Evolutionary conservation across 2,888 invertebrate genomes (phyloP), one percentile per base, ranked within the genome.

Genomic region (Muschampia plurimacula): DNA sequence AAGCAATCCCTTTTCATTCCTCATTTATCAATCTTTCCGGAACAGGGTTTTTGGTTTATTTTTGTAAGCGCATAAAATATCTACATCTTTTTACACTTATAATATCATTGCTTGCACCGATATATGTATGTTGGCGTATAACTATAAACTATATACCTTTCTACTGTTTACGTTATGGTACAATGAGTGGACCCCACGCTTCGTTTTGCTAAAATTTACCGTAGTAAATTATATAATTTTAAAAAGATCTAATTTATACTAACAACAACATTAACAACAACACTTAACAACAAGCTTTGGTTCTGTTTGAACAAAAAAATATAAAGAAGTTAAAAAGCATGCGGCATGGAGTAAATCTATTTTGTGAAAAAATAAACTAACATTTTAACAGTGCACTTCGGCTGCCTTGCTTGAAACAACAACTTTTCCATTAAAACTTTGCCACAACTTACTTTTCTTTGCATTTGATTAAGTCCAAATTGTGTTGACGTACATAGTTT

Each of bases 371-470:
- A 82, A 67, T 80, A 81, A 79, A 83, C 81, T 78, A 82, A 85
- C 85, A 86, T 86, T 87, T 87, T 83, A 86, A 82, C 86, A 83
- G 83, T 83, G 85, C 84, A 84, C 83, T 84, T 79, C 75, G 74
- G 82, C 83, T 78, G 82, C 86, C 84, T 87, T 84, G 84, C 86
- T 86, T 81, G 79, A 80, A 84, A 88, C 84, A 86, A 77, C 82
- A 90, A 90, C 88, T 90, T 89, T 90, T 88, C 85, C 87, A 89
- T 90, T 89, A 86, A 87, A 89, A 87, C 80, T 86, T 87, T 76
- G 55, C 77, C 49, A 74, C 72, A 76, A 75, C 74, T 75, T 77
- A 59, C 76, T 77, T 77, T 73, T 62, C 66, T 72, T 62, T 72
- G 46, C 69, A 67, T 55, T 67, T 60, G 67, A 63, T 72, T 62